Percentiles rank a stretch among this genome's conserved stretches.
phyloP scores from a whole-genome alignment of 1,140 invertebrate genomes.

The Lucilia sericata region DNA sequence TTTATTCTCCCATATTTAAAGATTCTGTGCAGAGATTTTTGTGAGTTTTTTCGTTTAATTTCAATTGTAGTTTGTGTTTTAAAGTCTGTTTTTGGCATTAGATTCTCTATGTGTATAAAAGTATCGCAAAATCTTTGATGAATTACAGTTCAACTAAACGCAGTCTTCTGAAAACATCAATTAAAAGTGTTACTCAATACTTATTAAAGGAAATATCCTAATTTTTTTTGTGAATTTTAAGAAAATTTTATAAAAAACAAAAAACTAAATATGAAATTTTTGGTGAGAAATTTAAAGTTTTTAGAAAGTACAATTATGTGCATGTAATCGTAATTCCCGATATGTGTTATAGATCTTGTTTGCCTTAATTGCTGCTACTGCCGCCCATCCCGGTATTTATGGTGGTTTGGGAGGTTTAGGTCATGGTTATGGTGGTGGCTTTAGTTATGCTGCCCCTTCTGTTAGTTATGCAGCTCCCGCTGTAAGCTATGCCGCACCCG shows the following conservation, averaged over 20 bases:
- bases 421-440: background rate
- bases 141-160: constrained; percentile 29
- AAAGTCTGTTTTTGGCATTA: background rate
- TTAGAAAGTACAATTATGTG: too few species aligned
- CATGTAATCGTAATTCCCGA: too few species aligned
- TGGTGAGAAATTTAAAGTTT: constrained; percentile 35
- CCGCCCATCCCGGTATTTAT: constrained; percentile 51
- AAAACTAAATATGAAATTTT: constrained; percentile 44
- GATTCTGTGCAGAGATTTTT: constrained; percentile 2
- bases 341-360: constrained; percentile 53
- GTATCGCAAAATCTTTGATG: constrained; percentile 27
- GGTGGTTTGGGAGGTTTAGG: constrained; percentile 46
- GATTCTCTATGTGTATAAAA: constrained; percentile 35
- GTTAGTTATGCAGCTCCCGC: constrained; percentile 54
- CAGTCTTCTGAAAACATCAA: background rate
- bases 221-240: background rate
- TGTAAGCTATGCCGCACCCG: constrained; percentile 55
- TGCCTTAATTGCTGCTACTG: constrained; percentile 56
- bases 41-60: background rate
- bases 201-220: background rate
- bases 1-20: constrained; percentile 15
- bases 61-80: background rate
- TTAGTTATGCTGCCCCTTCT: constrained; percentile 45
- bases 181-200: background rate
- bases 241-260: background rate